Base-by-base conservation (phyloP, 1,140 invertebrate genomes). In the Drosophila sp. region DNA sequence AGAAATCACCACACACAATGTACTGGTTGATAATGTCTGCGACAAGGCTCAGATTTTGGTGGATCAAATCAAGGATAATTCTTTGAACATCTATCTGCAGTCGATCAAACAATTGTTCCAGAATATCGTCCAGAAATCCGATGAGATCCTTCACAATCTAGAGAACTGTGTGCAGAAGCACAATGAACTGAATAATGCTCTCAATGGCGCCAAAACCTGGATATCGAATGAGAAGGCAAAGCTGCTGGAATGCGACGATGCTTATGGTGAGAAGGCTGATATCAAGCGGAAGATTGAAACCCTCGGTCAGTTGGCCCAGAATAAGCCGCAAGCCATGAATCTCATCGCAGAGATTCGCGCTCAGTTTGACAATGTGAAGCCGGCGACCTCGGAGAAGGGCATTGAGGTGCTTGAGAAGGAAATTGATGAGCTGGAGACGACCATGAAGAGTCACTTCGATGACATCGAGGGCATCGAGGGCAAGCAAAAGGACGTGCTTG, bases 1-100 rank as follows among this genome's bases (percentile, higher is more conserved):
- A 92, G 98, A 99, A 92, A 98, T 99, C 48, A 95, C 97, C 92
- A 97, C 97, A 0, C 97, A 98, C 93, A 97, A 97, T 90, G 94
- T 95, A 51, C 92, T 98, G 0, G 96, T 99, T 0, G 97, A 98
- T 87, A 95, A 96, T 61, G 96, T 99, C 14, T 97, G 96, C 90
- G 97, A 98, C 61, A 98, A 97, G 92, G 97, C 97, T 7, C 96
- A 97, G 82, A 94, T 97, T 48, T 92, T 99, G 21, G 96, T 98
- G 7, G 96, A 97, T 90, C 96, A 97, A 92, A 98, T 97, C 3
- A 95, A 97, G 89, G 97, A 98, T 80, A 95, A 95, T 41, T 96
- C 96, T 1, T 91, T 98, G 46, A 96, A 97, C 90, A 94, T 96
- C 4, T 98, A 97, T 91, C 92, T 98, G 0, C 95, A 97, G 78